phyloP scores from a whole-genome alignment of 2,888 invertebrate genomes.

The Horisme vitalbata region DNA sequence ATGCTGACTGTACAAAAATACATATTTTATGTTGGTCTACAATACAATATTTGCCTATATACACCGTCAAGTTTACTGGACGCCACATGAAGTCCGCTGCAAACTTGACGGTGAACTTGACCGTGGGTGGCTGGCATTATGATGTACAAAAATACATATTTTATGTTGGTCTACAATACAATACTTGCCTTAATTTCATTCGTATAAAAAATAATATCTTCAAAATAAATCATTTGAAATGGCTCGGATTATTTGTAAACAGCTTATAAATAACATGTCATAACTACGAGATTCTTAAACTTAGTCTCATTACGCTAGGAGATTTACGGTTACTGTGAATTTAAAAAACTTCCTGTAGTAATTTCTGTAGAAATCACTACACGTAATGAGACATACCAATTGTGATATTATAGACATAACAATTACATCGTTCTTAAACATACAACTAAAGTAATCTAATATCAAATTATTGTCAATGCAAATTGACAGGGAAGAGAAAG shows the following conservation, averaged over 20 bases:
- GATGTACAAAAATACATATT: conserved; percentile 11
- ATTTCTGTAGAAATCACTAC: too few species aligned
- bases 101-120: too few species aligned
- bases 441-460: too few species aligned
- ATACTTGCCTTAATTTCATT: conserved; percentile 1
- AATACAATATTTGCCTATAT: background rate
- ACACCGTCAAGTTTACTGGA: too few species aligned
- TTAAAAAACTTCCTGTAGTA: too few species aligned
- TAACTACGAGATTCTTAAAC: conserved; percentile 47
- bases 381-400: too few species aligned
- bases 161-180: conserved; percentile 1
- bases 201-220: conserved; percentile 28
- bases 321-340: too few species aligned
- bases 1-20: conserved; percentile 13
- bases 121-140: too few species aligned
- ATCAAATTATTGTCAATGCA: conserved; percentile 64
- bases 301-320: too few species aligned
- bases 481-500: conserved; percentile 35
- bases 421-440: conserved; percentile 32
- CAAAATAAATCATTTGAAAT: conserved; percentile 50
- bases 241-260: conserved; percentile 72
- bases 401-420: conserved; percentile 49
- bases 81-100: too few species aligned
- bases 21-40: conserved; percentile 3
- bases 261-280: conserved; percentile 35